Base-by-base conservation (phyloP, 2,888 invertebrate species). In the Andrena bicolor region DNA sequence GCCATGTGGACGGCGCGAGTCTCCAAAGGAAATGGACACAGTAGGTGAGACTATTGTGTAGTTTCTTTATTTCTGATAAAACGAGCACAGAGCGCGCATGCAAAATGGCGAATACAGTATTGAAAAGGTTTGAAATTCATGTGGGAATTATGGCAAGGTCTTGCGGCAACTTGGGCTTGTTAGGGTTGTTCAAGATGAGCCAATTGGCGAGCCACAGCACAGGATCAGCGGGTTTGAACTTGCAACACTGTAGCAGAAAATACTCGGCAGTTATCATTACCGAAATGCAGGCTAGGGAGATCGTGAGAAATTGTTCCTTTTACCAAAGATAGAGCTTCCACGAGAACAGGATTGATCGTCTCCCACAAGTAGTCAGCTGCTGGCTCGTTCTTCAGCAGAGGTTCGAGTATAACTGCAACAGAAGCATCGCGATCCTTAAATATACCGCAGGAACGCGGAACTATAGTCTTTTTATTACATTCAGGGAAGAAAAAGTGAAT, bases 401-500 rank as follows among this genome's bases (percentile, higher is more conserved):
- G 97, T 80, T 98, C 98, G 69, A 97, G 95, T 74, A 97, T 95
- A 94, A 96, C 98, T 98, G 93, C 78, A 91, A 92, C 32, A 51
- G 66, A 81, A 53, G 4, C 41, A 41, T 41, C 41, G 16, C 5
- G 41, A 41, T 41, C 13, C 41, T 13, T 16, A 41, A 41, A 13
- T 41, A 41, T 41, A 41, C 41, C 41, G 41, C 5, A 16, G 41
- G 16, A 1, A 41, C 16, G 5, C 41, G 0, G 16, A 16, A 41
- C 4, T 16, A 16, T 3, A 35, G 41, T 13, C 5, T 4, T 2
- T 2, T 68, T 16, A 32, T 51, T 95, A 98, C 97, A 96, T 90
- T 96, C 95, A 0, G 98, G 98, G 94, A 97, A 98, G 94, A 99
- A 98, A 94, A 97, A 98, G 92, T 96, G 96, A 88, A 98, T 97